Evolutionary conservation across 2,113 vertebrate species (phyloP).

Genomic region (Dendrocopos noguchii): DNA sequence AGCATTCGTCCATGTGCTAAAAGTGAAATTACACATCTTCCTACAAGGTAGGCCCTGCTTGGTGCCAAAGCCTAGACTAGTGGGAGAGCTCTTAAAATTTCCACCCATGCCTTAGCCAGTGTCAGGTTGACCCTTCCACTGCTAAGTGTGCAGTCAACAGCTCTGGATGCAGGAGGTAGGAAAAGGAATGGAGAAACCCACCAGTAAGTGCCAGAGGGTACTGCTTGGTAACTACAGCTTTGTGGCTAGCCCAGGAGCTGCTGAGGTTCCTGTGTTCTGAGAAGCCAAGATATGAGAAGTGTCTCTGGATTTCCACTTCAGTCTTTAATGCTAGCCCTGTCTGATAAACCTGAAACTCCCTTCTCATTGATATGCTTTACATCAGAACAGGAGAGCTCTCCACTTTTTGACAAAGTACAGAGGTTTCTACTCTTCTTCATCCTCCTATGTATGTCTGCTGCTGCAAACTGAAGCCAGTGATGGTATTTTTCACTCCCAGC

Average conservation of each 20-base stretch:
- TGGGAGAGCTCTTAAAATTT: neutral
- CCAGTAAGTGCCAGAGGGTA: accelerated
- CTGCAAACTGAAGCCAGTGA: neutral
- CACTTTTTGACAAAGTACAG: accelerated
- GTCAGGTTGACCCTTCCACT: accelerated
- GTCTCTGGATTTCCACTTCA: neutral
- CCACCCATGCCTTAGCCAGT: accelerated
- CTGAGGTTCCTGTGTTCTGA: neutral
- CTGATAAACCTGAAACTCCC: neutral
- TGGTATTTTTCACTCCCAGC: neutral
- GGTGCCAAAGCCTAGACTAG: neutral
- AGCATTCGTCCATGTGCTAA: neutral
- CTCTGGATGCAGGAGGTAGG: neutral
- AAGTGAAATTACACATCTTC: neutral
- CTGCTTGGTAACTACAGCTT: neutral
- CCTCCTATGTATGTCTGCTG: neutral
- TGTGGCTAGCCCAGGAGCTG: neutral
- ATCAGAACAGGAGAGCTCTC: neutral
- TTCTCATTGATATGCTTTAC: neutral
- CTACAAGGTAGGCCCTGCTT: neutral
- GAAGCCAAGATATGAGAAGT: neutral
- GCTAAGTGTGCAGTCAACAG: accelerated
- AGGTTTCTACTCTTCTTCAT: neutral
- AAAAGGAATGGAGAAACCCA: accelerated
- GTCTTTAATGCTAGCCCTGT: accelerated